These are phyloP conservation scores for Corythornis cristatus DNA, from an alignment of 2,113 vertebrate genomes.

Conservation along the genomic window DNA sequence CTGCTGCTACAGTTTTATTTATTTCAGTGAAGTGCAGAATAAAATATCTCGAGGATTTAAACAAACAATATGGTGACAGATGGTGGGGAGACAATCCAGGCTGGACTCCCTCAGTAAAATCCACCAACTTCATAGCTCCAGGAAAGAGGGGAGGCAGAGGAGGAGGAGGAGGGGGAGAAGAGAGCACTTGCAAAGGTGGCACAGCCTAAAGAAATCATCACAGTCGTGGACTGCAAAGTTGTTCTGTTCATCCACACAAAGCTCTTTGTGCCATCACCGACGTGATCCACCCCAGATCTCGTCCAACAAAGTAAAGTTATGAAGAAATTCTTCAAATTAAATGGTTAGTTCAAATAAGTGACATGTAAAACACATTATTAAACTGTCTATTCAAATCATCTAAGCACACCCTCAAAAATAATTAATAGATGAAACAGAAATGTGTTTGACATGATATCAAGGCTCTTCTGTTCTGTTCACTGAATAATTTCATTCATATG, in stretches of 20 bases:
- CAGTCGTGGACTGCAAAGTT: neutral
- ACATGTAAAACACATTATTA: neutral
- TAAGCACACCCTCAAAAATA: slow-evolving; percentile 5
- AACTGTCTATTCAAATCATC: slow-evolving; percentile 22
- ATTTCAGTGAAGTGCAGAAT: neutral
- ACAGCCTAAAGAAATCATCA: neutral
- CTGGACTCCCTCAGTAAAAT: slow-evolving; percentile 37
- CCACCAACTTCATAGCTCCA: slow-evolving; percentile 22
- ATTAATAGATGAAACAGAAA: slow-evolving; percentile 28
- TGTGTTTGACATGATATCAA: neutral
- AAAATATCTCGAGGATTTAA: slow-evolving; percentile 56
- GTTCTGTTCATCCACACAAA: neutral
- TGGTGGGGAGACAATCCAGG: slow-evolving; percentile 47
- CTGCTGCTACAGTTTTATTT: neutral
- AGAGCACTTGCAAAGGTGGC: neutral
- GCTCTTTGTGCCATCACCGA: neutral
- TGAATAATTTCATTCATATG: neutral
- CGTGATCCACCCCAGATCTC: neutral
- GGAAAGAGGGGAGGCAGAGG: neutral
- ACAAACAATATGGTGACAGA: slow-evolving; percentile 59
- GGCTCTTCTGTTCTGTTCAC: neutral
- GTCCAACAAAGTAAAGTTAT: neutral
- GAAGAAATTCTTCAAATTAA: neutral
- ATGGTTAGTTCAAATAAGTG: neutral
- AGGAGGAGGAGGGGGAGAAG: neutral